Conservation (phyloP, 2,888 invertebrate species). For the Plusia festucae region DNA sequence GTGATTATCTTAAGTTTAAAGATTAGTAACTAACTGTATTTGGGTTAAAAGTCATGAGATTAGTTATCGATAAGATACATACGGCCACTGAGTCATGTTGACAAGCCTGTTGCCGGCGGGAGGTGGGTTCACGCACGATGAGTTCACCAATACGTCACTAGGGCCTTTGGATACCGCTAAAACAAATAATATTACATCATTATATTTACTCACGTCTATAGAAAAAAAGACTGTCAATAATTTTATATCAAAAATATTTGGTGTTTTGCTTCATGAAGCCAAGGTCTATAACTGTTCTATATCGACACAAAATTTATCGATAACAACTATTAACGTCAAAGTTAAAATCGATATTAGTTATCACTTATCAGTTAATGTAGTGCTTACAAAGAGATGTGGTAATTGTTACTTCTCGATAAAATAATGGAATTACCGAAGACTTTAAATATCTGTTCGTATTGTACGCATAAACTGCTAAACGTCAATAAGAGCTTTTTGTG, state of each 20-base stretch:
- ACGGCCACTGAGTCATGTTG: slow-evolving; percentile 86
- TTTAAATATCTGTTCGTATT: background rate
- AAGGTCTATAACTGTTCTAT: background rate
- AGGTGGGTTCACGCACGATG: slow-evolving; percentile 78
- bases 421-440: background rate
- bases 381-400: background rate
- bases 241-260: slow-evolving; percentile 9
- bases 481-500: slow-evolving; percentile 19
- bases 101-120: slow-evolving; percentile 78
- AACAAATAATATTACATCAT: slow-evolving; percentile 25
- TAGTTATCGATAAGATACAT: slow-evolving; percentile 61
- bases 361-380: slow-evolving; percentile 4
- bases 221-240: background rate
- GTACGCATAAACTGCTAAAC: background rate
- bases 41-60: background rate
- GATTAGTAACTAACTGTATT: too few relatives aligned
- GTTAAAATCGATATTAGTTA: slow-evolving; percentile 1
- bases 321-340: background rate
- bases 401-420: background rate
- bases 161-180: slow-evolving; percentile 78
- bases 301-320: background rate
- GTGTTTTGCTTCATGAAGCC: slow-evolving; percentile 37
- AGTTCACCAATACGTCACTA: slow-evolving; percentile 83
- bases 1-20: too few relatives aligned
- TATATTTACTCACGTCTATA: background rate